phyloP scores from a whole-genome alignment of 35 echinoderm and acorn worm genomes.

The Ophioderma brevispina region DNA sequence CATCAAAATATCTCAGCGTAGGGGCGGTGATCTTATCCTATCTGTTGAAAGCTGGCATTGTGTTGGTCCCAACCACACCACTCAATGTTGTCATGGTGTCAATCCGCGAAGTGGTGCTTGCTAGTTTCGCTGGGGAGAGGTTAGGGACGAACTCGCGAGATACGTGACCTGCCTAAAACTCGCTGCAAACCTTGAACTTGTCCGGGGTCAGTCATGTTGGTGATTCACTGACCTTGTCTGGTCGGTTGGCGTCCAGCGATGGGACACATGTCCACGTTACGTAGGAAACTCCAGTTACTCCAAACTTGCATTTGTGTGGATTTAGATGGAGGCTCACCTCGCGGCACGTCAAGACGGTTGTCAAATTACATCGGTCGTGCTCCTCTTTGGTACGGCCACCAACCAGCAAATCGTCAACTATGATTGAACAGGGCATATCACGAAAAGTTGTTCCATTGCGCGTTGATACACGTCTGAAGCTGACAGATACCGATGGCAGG shows the following conservation, averaged over 20 bases:
- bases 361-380: constrained; percentile 41
- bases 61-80: constrained; percentile 51
- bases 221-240: neutral
- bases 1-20: constrained; percentile 50
- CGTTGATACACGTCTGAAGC: constrained; percentile 46
- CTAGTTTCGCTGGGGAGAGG: constrained; percentile 42
- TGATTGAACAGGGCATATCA: constrained; percentile 29
- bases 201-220: neutral
- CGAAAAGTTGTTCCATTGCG: constrained; percentile 49
- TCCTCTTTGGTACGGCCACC: constrained; percentile 20
- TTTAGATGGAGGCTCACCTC: neutral
- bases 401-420: constrained; percentile 47
- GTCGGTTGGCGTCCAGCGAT: too few relatives aligned
- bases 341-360: neutral
- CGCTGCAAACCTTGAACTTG: neutral
- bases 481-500: constrained; percentile 50
- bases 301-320: neutral
- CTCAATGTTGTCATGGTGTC: constrained; percentile 23
- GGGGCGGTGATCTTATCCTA: constrained; percentile 48
- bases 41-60: constrained; percentile 19
- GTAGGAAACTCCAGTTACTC: too few relatives aligned
- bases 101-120: constrained; percentile 54
- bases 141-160: constrained; percentile 60
- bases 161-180: constrained; percentile 61
- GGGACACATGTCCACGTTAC: too few relatives aligned